Conservation (phyloP, 2,113 vertebrate genomes). For the Micromys minutus region DNA sequence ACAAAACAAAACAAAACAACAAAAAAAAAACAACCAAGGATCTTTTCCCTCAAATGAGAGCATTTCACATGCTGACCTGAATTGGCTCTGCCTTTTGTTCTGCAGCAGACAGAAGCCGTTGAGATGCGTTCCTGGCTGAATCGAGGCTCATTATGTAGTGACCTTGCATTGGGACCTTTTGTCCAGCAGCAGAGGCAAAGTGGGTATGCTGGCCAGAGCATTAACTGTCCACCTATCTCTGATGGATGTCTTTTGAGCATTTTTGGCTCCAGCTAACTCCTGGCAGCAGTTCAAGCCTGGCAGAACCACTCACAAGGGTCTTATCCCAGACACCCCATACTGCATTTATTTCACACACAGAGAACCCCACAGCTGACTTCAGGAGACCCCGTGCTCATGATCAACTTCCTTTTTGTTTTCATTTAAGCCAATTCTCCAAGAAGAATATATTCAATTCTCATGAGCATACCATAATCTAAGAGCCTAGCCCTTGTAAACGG, state of each 20-base stretch:
- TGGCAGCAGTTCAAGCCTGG: conserved; percentile 43
- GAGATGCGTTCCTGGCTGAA: conserved; percentile 87
- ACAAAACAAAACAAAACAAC: not conserved
- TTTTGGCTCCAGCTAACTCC: conserved; percentile 73
- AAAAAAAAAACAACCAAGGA: not conserved
- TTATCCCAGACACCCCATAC: not conserved
- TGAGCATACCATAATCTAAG: not conserved
- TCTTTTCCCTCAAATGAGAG: conserved; percentile 85
- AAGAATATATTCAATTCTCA: not conserved
- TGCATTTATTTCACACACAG: conserved; percentile 51
- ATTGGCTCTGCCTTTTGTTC: conserved; percentile 87
- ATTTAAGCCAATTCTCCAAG: conserved; percentile 5
- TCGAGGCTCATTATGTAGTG: conserved; percentile 86
- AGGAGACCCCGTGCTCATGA: not conserved
- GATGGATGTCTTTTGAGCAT: conserved; percentile 81
- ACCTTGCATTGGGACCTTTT: conserved; percentile 88
- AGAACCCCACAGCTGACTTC: conserved; percentile 44
- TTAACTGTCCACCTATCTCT: conserved; percentile 79
- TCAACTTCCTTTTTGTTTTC: not conserved
- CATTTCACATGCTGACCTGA: conserved; percentile 86
- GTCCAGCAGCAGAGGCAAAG: conserved; percentile 84
- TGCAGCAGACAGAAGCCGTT: conserved; percentile 85
- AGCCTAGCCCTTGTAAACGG: not conserved
- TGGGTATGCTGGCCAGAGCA: conserved; percentile 83
- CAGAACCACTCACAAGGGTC: conserved; percentile 52